Evolutionary conservation across 1,140 invertebrate genomes (phyloP).

Genomic region (Tribolium castaneum): DNA sequence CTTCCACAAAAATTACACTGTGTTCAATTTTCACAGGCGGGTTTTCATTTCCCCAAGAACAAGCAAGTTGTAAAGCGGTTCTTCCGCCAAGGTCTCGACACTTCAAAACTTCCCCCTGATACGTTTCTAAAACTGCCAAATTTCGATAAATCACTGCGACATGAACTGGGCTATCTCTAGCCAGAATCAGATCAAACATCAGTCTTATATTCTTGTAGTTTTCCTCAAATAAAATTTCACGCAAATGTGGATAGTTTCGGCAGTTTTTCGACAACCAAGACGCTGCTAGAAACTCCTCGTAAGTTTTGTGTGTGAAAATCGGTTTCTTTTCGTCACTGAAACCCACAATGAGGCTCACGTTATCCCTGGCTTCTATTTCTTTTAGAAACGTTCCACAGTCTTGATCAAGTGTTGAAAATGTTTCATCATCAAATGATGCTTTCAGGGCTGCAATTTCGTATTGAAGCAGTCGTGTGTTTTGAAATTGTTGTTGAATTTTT

Average conservation of each 20-base stretch:
- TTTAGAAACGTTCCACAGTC: not conserved
- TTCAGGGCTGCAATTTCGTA: slow-evolving; percentile 11
- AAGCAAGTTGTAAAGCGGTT: not conserved
- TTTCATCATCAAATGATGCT: not conserved
- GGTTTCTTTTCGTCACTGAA: not conserved
- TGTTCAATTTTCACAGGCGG: not conserved
- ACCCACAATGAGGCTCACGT: not conserved
- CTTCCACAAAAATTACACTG: not conserved
- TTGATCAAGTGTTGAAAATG: not conserved
- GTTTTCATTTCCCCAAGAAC: not conserved
- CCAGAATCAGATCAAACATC: slow-evolving; percentile 16
- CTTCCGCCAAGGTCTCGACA: not conserved
- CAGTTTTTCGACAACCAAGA: slow-evolving; percentile 1
- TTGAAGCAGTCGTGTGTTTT: not conserved
- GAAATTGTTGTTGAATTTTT: not conserved
- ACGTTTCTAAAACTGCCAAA: not conserved
- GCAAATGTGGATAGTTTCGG: not conserved
- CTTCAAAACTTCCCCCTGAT: not conserved
- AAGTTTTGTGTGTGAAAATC: slow-evolving; percentile 4
- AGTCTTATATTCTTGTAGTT: not conserved
- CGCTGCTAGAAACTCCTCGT: not conserved
- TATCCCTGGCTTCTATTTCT: not conserved
- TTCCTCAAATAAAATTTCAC: not conserved
- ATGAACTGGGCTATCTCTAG: slow-evolving; percentile 8
- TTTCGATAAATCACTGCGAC: not conserved